These are phyloP conservation scores for Dromiciops gliroides DNA, from an alignment of 2,113 vertebrate species.

Conservation along the genomic window DNA sequence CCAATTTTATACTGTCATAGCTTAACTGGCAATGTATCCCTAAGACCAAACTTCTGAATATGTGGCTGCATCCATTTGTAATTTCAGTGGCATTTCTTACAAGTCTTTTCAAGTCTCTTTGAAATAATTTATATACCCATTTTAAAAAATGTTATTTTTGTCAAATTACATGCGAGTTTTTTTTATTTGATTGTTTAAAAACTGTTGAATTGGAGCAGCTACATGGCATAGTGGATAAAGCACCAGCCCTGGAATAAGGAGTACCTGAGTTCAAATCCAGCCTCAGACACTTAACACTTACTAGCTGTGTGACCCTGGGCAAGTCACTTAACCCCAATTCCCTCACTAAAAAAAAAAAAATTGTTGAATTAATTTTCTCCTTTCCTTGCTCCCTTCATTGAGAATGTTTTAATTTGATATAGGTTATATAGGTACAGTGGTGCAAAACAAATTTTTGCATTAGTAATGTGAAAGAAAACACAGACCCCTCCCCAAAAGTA, in stretches of 20 bases:
- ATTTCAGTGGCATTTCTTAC: neutral
- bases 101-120: neutral
- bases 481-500: no score
- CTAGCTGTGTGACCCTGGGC: no score
- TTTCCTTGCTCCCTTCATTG: neutral
- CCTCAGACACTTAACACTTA: no score
- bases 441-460: neutral
- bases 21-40: neutral
- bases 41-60: neutral
- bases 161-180: neutral
- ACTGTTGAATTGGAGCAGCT: no score
- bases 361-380: neutral
- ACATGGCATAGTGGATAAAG: no score
- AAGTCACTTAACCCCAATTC: no score
- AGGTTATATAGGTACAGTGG: neutral
- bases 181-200: neutral
- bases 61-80: neutral
- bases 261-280: no score
- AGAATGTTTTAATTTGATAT: neutral
- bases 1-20: neutral
- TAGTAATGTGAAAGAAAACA: neutral
- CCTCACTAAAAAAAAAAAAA: no score
- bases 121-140: neutral
- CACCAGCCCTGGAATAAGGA: no score
- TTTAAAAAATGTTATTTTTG: neutral